Conservation (phyloP, 2,797 vertebrate species). For the Epinephelus malabaricus region DNA sequence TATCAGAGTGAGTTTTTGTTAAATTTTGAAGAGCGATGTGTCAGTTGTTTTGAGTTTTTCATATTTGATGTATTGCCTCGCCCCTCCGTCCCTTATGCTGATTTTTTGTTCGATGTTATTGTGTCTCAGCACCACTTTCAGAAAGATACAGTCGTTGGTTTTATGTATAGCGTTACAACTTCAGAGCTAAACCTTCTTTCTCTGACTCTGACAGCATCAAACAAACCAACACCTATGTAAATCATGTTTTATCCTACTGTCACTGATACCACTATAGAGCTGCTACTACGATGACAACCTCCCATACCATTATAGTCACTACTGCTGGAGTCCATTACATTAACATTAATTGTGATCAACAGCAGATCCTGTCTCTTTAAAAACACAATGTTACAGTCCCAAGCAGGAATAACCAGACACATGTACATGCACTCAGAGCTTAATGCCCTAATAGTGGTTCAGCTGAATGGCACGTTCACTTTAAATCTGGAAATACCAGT, state of each 20-base stretch:
- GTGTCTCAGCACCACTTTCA: not conserved
- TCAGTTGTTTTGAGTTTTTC: not conserved
- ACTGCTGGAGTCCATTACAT: too few relatives aligned
- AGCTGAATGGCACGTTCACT: not conserved
- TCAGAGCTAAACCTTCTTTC: too few relatives aligned
- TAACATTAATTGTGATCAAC: not conserved
- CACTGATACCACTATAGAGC: too few relatives aligned
- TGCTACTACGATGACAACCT: too few relatives aligned
- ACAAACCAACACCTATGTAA: not conserved
- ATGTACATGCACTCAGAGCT: not conserved
- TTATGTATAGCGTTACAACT: not conserved
- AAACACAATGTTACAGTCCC: not conserved
- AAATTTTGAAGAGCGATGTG: not conserved
- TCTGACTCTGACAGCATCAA: not conserved
- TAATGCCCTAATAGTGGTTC: not conserved
- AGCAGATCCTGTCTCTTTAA: too few relatives aligned
- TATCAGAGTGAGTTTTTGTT: not conserved
- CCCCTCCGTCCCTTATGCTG: not conserved
- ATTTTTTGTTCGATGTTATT: too few relatives aligned
- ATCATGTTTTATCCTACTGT: not conserved
- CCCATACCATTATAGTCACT: too few relatives aligned
- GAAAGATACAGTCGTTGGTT: not conserved
- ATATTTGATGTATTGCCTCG: not conserved
- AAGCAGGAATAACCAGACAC: not conserved
- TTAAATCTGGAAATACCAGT: not conserved